Evolutionary conservation across 2,797 vertebrate species (phyloP), one percentile per base, ranked within the genome.

Genomic region (Cirrhinus molitorella): DNA sequence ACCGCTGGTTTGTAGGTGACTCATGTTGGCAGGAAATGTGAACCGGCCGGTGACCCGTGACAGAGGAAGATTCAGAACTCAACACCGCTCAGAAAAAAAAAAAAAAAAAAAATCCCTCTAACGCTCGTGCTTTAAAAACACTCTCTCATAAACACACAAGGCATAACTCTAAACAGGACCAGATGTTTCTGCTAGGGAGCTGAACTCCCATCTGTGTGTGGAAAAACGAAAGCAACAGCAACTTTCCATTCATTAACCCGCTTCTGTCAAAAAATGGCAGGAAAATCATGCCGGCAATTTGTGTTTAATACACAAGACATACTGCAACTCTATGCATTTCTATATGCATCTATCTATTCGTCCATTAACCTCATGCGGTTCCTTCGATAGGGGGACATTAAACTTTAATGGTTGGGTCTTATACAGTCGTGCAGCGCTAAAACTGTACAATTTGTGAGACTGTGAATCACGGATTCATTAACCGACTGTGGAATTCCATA

Each of bases 41-140:
- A 89, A 89, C 34, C 12, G 71, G 88, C 86, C 88, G 53, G 1
- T 91, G 92, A 93, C 91, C 92, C 74, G 59, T 79, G 81, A 45
- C 85, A 73, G 82, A 83, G 67, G 74, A 87, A 82, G 79, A 65
- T 79, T 66, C 59, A 31, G 17, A 81, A 67, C 71, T 80, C 79
- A 78, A 86, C 88, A 66, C 67, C 51, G 85, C 31, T 86, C 85
- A 87, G 85, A 86, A 72, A 88, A 77, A 85, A 83, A 89, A 90
- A 85, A 83, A 89, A 90, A 87, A 87, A 77, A 85, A 84, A 90
- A 90, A 87, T 88, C 89, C 86, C 80, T 83, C 90, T 87, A 85
- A 89, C 88, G 76, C 85, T 88, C 11, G 61, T 57, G 85, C 90
- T 91, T 91, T 92, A 92, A 93, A 90, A 94, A 94, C 83, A 21